Conservation (phyloP, 2,797 vertebrate genomes). For the Notolabrus celidotus region DNA sequence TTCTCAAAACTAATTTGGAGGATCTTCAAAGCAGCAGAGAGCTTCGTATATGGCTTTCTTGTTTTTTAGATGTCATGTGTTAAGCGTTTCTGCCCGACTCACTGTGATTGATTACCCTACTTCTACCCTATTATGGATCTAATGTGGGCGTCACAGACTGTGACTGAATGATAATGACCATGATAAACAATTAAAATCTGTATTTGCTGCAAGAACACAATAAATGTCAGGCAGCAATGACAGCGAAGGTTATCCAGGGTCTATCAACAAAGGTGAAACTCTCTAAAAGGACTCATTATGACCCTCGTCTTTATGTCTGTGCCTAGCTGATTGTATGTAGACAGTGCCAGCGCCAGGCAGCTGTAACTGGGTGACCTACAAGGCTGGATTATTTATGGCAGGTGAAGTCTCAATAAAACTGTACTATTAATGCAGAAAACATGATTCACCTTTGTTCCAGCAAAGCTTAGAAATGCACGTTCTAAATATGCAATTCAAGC, state of each 20-base stretch:
- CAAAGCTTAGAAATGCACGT: no score
- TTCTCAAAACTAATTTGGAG: slow-evolving; percentile 32
- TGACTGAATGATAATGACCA: slow-evolving; percentile 71
- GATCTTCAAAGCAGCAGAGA: slow-evolving; percentile 28
- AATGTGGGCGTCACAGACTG: slow-evolving; percentile 52
- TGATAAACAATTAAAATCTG: slow-evolving; percentile 75
- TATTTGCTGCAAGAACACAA: slow-evolving; percentile 40
- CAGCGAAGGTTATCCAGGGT: slow-evolving; percentile 46
- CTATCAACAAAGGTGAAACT: slow-evolving; percentile 13
- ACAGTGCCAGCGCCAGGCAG: no score
- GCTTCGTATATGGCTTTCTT: slow-evolving; percentile 15
- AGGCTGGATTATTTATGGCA: no score
- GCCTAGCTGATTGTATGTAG: neutral
- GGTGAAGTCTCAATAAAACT: no score
- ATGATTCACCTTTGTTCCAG: no score
- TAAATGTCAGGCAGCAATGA: slow-evolving; percentile 35
- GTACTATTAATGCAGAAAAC: no score
- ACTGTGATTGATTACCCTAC: slow-evolving; percentile 73
- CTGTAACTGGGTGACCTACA: no score
- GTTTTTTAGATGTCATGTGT: slow-evolving; percentile 61
- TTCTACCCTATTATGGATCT: slow-evolving; percentile 64
- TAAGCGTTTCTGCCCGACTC: slow-evolving; percentile 50
- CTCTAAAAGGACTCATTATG: slow-evolving; percentile 3
- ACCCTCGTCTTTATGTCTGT: neutral
- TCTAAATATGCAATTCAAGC: no score